These are phyloP conservation scores for Palythoa grandis DNA, from an alignment of 92 coral and sea anemone genomes.

Conservation along the genomic window DNA sequence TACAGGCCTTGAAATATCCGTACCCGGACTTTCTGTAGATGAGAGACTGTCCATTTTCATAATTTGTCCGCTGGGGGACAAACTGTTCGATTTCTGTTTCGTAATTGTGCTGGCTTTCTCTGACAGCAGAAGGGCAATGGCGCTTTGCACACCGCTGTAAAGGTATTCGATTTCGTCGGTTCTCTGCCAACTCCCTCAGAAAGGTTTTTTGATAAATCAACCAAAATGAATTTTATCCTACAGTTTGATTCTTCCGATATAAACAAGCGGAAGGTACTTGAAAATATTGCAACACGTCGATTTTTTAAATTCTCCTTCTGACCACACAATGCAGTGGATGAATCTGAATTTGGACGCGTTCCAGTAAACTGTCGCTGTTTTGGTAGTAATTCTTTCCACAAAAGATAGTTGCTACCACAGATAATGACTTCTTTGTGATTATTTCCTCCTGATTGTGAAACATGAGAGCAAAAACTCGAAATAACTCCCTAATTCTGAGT, in stretches of 20 bases:
- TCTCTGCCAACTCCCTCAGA: background rate
- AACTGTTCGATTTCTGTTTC: conserved; percentile 1
- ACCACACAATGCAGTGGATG: conserved; percentile 7
- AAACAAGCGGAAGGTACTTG: conserved; percentile 11
- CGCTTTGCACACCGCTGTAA: background rate
- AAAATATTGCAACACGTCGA: conserved; percentile 5
- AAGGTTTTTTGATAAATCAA: background rate
- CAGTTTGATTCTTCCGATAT: conserved; percentile 1
- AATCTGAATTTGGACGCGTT: conserved; percentile 25
- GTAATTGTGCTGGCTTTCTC: conserved; percentile 3
- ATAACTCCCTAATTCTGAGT: background rate
- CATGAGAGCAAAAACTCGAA: background rate
- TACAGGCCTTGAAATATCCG: conserved; percentile 23
- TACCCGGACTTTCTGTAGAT: conserved; percentile 16
- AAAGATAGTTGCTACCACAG: background rate
- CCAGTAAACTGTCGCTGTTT: conserved; percentile 21
- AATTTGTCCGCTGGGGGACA: conserved; percentile 36
- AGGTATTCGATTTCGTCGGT: background rate
- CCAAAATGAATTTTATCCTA: background rate
- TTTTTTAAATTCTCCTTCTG: background rate
- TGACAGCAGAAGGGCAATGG: background rate
- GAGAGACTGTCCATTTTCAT: conserved; percentile 38
- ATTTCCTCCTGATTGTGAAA: background rate
- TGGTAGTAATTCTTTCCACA: background rate
- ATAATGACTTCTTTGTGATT: background rate